Evolutionary conservation across 2,113 vertebrate species (phyloP), one percentile per base, ranked within the genome.

Genomic region (Urocolius indicus): DNA sequence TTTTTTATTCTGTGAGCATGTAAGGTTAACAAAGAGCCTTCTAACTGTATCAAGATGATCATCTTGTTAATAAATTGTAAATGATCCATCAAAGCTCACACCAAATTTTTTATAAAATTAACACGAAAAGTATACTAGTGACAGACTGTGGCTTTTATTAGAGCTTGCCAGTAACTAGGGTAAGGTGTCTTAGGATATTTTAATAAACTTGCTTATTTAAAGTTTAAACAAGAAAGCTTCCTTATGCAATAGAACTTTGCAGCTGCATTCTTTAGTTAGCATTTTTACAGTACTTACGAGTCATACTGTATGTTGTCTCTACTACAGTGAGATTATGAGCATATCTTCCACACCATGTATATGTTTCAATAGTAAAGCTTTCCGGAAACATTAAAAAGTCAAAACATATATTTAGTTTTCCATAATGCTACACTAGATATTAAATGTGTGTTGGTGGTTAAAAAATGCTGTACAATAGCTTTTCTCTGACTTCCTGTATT

Each of bases 101-200:
- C 97, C 97, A 98, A 97, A 97, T 97, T 98, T 98, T 98, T 97
- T 97, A 97, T 95, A 95, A 89, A 94, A 87, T 91, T 89, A 88
- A 94, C 90, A 90, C 79, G 58, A 92, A 68, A 88, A 91, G 46
- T 96, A 92, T 96, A 95, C 94, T 97, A 96, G 96, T 91, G 95
- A 97, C 92, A 97, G 96, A 96, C 96, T 94, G 96, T 97, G 97
- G 97, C 96, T 98, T 98, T 97, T 96, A 78, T 91, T 96, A 97
- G 96, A 96, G 96, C 92, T 96, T 65, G 84, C 95, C 97, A 96
- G 76, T 62, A 96, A 95, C 96, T 96, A 98, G 97, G 97, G 97
- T 97, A 94, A 97, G 96, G 95, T 97, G 97, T 98, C 98, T 97
- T 98, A 98, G 98, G 96, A 76, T 96, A 97, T 98, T 97, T 98